Evolutionary conservation across 1,140 invertebrate genomes (phyloP).

Genomic region (Chionoecetes opilio): DNA sequence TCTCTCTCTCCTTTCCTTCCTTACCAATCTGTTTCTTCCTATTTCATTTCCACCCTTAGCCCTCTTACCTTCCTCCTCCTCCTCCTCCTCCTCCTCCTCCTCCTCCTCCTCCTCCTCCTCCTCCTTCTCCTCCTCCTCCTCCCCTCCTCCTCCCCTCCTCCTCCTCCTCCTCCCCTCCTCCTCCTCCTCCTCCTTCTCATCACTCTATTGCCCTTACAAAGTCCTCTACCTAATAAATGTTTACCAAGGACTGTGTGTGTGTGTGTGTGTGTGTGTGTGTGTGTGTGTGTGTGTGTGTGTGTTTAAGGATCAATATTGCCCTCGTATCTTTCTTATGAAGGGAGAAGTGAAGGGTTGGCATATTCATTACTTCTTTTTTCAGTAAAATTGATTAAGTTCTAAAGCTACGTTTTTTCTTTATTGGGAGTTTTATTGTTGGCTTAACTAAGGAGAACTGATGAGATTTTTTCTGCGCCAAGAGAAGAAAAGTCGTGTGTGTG

Average conservation of each 20-base stretch:
- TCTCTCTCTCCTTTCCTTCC: no score
- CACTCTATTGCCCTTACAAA: background rate
- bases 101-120: background rate
- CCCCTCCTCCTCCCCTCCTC: no score
- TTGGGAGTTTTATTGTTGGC: no score
- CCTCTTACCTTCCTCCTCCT: background rate
- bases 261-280: conserved; percentile 27
- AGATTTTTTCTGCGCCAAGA: no score
- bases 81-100: background rate
- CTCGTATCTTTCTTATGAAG: background rate
- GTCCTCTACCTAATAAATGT: background rate
- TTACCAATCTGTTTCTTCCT: no score
- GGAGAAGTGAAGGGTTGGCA: background rate
- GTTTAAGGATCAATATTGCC: background rate
- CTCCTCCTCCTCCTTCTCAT: background rate
- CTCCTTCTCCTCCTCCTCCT: background rate
- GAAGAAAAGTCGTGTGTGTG: no score
- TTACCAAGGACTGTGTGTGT: background rate
- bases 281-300: conserved; percentile 27
- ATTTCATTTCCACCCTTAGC: no score
- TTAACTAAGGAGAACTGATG: no score
- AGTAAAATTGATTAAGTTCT: no score
- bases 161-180: background rate
- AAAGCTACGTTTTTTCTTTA: no score
- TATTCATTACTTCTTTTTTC: no score